Percentiles rank a stretch among this genome's conserved stretches.
These are phyloP conservation scores for Tetraodon nigroviridis DNA, from an alignment of 2,113 vertebrate genomes.

Conservation along the genomic window DNA sequence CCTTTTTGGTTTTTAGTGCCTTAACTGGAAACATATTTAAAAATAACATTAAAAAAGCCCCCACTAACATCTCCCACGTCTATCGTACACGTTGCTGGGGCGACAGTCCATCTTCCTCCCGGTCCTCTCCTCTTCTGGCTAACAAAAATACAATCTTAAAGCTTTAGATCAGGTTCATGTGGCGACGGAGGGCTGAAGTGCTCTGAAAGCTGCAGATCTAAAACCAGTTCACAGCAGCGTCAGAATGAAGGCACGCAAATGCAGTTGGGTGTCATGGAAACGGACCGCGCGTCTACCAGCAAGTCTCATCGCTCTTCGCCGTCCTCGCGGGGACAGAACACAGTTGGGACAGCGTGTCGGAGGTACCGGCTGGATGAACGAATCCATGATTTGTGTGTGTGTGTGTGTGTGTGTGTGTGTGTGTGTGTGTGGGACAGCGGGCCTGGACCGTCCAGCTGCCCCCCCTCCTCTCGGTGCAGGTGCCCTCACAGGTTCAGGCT, in stretches of 20 bases:
- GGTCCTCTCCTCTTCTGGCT: constrained; percentile 15
- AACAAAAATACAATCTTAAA: constrained; percentile 61
- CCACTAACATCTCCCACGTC: constrained; percentile 26
- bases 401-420: constrained; percentile 13
- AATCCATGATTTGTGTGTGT: constrained; percentile 8
- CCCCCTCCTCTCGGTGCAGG: background rate
- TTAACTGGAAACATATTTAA: constrained; percentile 54
- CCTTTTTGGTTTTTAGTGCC: constrained; percentile 74
- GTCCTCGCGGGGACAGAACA: constrained; percentile 5
- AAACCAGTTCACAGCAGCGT: constrained; percentile 32
- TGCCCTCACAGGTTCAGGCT: constrained; percentile 57
- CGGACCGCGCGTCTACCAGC: too few relatives aligned
- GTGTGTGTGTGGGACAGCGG: constrained; percentile 1
- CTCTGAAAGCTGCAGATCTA: constrained; percentile 41
- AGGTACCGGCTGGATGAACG: background rate
- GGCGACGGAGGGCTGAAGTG: constrained; percentile 32
- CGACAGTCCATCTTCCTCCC: constrained; percentile 24
- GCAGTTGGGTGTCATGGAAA: background rate
- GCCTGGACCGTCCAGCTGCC: background rate
- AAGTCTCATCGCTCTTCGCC: background rate
- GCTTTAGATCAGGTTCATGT: constrained; percentile 53
- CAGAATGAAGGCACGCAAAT: constrained; percentile 53
- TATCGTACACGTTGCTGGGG: constrained; percentile 48
- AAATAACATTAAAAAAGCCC: constrained; percentile 31
- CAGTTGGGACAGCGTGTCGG: constrained; percentile 6